Percentiles rank a stretch among this genome's conserved stretches.
These are phyloP conservation scores for Capitulum mitella DNA, from an alignment of 2,888 invertebrate genomes.

Conservation along the genomic window DNA sequence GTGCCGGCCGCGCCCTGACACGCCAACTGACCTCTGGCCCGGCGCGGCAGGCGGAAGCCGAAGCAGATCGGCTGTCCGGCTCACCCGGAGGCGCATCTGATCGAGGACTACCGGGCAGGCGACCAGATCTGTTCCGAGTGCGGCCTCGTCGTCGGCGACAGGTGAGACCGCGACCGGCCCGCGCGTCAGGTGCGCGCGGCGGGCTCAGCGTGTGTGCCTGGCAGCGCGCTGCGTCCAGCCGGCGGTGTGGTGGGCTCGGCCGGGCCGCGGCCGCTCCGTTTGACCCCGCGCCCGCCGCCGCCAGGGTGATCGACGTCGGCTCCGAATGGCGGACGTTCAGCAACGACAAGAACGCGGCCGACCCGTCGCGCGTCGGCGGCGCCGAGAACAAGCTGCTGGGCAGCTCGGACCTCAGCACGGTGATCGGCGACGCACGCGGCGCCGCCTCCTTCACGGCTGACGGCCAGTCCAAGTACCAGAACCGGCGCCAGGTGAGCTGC, in stretches of 20 bases:
- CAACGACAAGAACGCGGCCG: slow-evolving; percentile 92
- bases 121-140: slow-evolving; percentile 99
- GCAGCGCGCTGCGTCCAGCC: neutral
- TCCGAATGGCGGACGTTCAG: slow-evolving; percentile 99
- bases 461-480: slow-evolving; percentile 60
- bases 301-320: slow-evolving; percentile 99
- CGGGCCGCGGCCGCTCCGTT: too few species aligned
- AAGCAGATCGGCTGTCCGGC: slow-evolving; percentile 82
- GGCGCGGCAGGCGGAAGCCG: slow-evolving; percentile 6
- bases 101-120: slow-evolving; percentile 97
- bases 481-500: slow-evolving; percentile 44
- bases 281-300: slow-evolving; percentile 64
- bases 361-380: slow-evolving; percentile 99
- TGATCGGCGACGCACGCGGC: slow-evolving; percentile 66
- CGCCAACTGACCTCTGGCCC: too few species aligned
- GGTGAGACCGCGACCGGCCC: slow-evolving; percentile 51
- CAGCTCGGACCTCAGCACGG: slow-evolving; percentile 92
- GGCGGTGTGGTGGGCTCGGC: neutral
- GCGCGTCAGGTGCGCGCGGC: too few species aligned
- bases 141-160: slow-evolving; percentile 98
- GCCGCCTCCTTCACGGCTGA: slow-evolving; percentile 84
- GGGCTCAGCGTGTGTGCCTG: too few species aligned
- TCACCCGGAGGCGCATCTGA: slow-evolving; percentile 91
- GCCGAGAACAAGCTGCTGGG: slow-evolving; percentile 95
- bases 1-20: too few species aligned